These are phyloP conservation scores for Numenius phaeopus DNA, from an alignment of 2,797 vertebrate species.

Conservation along the genomic window DNA sequence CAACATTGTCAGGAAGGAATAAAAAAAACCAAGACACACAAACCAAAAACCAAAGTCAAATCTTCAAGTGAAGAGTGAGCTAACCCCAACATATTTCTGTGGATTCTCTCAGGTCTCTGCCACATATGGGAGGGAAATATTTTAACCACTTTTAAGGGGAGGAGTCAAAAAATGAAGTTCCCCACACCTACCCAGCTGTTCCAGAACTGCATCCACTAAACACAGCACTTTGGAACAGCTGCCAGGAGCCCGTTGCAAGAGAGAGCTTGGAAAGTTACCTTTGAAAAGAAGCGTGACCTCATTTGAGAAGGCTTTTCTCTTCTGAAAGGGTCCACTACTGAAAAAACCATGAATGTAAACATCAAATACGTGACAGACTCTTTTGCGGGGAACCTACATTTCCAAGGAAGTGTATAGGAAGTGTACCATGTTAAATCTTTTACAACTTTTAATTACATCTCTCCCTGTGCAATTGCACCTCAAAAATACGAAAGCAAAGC, in stretches of 20 bases:
- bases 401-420: background rate
- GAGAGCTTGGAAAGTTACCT: constrained; percentile 77
- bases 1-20: background rate
- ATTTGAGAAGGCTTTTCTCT: background rate
- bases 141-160: background rate
- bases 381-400: background rate
- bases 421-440: background rate
- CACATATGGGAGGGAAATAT: background rate
- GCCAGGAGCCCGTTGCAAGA: constrained; percentile 81
- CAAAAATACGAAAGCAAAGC: background rate
- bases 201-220: constrained; percentile 80
- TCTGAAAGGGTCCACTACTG: background rate
- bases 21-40: background rate
- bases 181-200: constrained; percentile 82
- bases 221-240: constrained; percentile 82
- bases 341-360: background rate
- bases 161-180: background rate
- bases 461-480: background rate
- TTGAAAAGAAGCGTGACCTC: constrained; percentile 23
- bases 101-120: background rate
- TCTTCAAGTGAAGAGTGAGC: background rate
- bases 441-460: background rate
- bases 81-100: background rate
- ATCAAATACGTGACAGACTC: rapidly evolving
- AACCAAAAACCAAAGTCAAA: background rate